Conservation (phyloP, 2,888 invertebrate genomes). For the Nomada flava region DNA sequence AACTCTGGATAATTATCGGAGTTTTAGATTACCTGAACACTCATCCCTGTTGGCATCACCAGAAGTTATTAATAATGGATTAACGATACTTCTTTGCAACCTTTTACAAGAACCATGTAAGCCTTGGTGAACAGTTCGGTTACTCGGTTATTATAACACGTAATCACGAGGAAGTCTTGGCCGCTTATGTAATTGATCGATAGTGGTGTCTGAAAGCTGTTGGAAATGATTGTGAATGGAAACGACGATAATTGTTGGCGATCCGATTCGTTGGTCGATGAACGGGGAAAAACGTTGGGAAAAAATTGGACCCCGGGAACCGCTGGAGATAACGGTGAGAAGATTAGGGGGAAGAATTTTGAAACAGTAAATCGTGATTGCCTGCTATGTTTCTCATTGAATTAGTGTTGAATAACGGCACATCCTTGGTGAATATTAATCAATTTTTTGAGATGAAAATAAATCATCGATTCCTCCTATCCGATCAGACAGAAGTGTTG, state of each 20-base stretch:
- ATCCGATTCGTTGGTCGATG: neutral
- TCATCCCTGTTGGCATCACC: too few species aligned
- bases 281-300: neutral
- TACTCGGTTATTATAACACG: neutral
- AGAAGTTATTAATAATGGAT: neutral
- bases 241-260: neutral
- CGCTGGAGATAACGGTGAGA: slow-evolving; percentile 9
- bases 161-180: neutral
- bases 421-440: slow-evolving; percentile 35
- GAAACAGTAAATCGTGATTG: slow-evolving; percentile 42
- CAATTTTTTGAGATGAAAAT: slow-evolving; percentile 1
- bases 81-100: neutral
- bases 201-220: neutral
- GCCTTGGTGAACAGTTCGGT: neutral
- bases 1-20: slow-evolving; percentile 34
- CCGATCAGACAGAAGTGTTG: too few species aligned
- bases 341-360: slow-evolving; percentile 9
- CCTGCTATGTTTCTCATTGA: slow-evolving; percentile 21
- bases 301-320: slow-evolving; percentile 3
- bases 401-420: slow-evolving; percentile 36
- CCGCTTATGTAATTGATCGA: slow-evolving; percentile 10
- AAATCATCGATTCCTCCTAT: too few species aligned
- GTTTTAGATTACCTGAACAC: too few species aligned
- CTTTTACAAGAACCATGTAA: neutral
- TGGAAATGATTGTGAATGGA: neutral